Evolutionary conservation across 2,113 vertebrate genomes (phyloP).

Genomic region (Oreochromis spilurus): DNA sequence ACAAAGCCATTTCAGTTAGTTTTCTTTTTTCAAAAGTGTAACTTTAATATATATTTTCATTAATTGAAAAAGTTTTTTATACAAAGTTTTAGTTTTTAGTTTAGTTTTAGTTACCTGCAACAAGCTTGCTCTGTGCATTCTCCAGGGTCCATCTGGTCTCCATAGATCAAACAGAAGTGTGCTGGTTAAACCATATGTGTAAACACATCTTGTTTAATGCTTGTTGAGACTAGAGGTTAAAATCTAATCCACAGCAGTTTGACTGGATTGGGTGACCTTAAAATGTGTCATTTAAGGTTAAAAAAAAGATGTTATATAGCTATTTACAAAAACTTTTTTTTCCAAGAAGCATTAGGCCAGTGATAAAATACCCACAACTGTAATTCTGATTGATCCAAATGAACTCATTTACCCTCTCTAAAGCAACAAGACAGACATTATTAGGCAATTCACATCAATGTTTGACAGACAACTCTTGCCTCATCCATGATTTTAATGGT

Average conservation of each 20-base stretch:
- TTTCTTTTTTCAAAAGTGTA: background rate
- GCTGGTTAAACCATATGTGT: constrained; percentile 1
- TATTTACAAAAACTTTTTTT: background rate
- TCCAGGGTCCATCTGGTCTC: constrained; percentile 16
- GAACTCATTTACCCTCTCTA: background rate
- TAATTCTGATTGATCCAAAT: background rate
- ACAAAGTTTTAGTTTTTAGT: background rate
- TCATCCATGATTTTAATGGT: background rate
- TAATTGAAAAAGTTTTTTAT: background rate
- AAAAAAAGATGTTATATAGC: background rate
- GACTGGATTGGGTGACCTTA: background rate
- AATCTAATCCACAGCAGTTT: background rate
- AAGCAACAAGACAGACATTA: background rate
- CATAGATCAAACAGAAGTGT: constrained; percentile 26
- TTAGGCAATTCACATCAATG: background rate
- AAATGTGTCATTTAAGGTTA: background rate
- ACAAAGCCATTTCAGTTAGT: background rate
- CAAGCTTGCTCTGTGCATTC: background rate
- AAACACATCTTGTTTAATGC: background rate
- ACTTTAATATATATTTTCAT: background rate
- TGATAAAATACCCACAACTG: background rate
- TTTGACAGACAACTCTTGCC: background rate
- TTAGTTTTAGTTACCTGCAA: background rate
- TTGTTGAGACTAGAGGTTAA: background rate
- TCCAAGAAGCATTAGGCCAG: background rate